Base-by-base conservation (phyloP, 2,113 vertebrate genomes). In the Geothlypis trichas region DNA sequence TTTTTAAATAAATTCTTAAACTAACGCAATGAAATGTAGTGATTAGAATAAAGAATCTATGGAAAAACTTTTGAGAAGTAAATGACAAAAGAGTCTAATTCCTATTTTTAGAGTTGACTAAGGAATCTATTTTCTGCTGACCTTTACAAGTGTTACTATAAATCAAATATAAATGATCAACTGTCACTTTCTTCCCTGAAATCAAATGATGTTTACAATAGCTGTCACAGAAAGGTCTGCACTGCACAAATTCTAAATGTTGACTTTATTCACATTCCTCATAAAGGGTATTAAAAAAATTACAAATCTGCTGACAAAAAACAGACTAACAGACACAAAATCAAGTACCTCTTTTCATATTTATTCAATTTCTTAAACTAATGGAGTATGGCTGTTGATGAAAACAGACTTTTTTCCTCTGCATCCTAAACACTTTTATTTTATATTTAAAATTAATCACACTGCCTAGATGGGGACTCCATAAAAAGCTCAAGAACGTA, bases 301-400 rank as follows among this genome's bases (percentile, higher is more conserved):
- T 91, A 92, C 41, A 97, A 79, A 87, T 77, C 44, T 97, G 62
- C 73, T 69, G 90, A 77, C 75, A 87, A 94, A 92, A 96, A 73
- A 11, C 27, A 96, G 71, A 84, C 35, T 87, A 86, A 9, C 51
- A 78, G 22, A 93, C 18, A 78, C 16, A 65, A 84, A 84, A 75
- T 71, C 35, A 33, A 89, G 12, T 33, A 69, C 47, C 9, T 77
- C 22, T 35, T 68, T 55, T 84, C 58, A 58, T 61, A 67, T 37
- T 91, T 86, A 90, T 13, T 97, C 63, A 74, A 9, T 77, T 95
- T 47, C 24, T 28, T 74, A 80, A 93, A 62, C 23, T 72, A 94
- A 90, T 73, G 49, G 79, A 68, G 11, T 44, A 90, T 51, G 21
- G 10, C 19, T 89, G 11, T 17, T 57, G 21, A 54, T 44, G 3